These are phyloP conservation scores for Anarhynchus alexandrinus DNA, from an alignment of 2,113 vertebrate species.

Conservation along the genomic window DNA sequence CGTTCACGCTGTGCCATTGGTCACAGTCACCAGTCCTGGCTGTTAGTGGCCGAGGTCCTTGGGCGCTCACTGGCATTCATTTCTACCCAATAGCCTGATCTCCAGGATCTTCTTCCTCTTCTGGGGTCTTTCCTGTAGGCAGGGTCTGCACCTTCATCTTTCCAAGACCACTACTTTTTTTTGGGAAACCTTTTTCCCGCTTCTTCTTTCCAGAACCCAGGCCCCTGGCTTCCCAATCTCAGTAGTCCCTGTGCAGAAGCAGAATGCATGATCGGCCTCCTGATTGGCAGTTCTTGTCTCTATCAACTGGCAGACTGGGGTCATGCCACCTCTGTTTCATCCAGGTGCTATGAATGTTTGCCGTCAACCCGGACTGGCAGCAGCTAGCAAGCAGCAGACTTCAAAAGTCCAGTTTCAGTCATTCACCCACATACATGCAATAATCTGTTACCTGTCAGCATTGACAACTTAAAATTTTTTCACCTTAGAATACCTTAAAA, in stretches of 20 bases:
- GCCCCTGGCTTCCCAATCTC: neutral
- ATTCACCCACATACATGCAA: neutral
- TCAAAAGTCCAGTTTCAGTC: neutral
- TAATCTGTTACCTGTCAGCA: neutral
- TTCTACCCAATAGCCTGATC: neutral
- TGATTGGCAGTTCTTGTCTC: accelerated
- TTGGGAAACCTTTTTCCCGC: neutral
- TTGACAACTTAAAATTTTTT: neutral
- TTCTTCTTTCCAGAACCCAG: neutral
- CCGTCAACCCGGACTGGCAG: neutral
- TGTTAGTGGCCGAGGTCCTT: neutral
- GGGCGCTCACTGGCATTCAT: neutral
- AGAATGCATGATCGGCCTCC: neutral
- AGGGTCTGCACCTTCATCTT: neutral
- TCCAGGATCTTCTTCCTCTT: neutral
- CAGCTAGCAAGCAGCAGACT: neutral
- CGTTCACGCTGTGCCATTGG: neutral
- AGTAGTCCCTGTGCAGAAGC: neutral
- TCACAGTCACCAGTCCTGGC: neutral
- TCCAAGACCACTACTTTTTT: neutral
- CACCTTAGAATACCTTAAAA: neutral
- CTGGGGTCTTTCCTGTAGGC: neutral
- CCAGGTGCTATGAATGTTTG: neutral
- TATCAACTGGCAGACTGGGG: neutral
- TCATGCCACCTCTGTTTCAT: neutral